A percentile compares a stretch with the other conserved stretches of the same genome.
Conservation (phyloP, 2,888 invertebrate genomes). For the Eristalis pertinax region DNA sequence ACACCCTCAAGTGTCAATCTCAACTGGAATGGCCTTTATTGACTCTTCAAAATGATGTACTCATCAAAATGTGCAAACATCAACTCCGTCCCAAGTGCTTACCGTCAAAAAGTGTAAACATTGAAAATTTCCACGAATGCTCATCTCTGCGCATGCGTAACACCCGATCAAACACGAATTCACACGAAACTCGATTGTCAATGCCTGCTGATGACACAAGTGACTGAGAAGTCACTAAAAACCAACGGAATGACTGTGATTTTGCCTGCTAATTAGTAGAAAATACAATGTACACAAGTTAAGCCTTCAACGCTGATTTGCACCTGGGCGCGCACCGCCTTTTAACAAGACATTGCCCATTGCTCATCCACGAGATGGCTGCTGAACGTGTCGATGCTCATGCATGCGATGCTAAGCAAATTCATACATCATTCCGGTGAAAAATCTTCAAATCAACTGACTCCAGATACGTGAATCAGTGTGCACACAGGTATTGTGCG, state of each 20-base stretch:
- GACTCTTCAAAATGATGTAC: neutral
- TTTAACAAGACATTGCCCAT: neutral
- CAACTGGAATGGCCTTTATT: neutral
- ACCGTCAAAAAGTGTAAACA: neutral
- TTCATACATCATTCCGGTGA: neutral
- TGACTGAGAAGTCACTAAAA: conserved; percentile 3
- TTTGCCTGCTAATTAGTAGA: neutral
- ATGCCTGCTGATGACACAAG: neutral
- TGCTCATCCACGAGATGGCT: neutral
- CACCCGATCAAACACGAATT: neutral
- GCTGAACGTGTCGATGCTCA: conserved; percentile 6
- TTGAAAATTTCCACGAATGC: neutral
- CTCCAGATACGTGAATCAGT: neutral
- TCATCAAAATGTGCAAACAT: neutral
- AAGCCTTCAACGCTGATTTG: neutral
- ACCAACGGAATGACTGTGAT: neutral
- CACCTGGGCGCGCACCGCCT: conserved; percentile 4
- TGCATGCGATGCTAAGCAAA: neutral
- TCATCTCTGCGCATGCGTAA: neutral
- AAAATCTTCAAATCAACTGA: neutral
- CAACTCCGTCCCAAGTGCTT: neutral
- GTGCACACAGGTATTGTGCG: neutral
- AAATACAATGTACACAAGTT: neutral
- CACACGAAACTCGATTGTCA: neutral
- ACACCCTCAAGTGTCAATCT: neutral